phyloP scores from a whole-genome alignment of 2,113 vertebrate species.

The Elephas maximus region DNA sequence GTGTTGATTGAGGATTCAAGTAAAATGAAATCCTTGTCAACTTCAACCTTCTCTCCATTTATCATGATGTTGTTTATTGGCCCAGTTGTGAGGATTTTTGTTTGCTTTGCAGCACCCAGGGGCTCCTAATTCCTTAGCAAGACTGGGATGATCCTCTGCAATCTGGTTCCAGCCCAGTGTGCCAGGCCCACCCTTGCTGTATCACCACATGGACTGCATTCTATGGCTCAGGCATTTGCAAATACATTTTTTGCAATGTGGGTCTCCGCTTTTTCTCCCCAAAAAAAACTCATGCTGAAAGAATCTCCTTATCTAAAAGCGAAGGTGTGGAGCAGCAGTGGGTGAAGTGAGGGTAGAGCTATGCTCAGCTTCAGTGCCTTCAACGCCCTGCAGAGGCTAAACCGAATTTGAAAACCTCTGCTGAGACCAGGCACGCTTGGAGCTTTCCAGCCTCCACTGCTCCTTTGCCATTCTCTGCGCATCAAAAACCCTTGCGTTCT shows the following conservation, averaged over 20 bases:
- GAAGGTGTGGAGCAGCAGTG: not conserved
- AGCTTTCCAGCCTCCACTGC: not conserved
- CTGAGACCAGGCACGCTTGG: not conserved
- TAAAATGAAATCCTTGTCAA: no score
- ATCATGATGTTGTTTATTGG: no score
- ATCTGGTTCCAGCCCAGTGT: not conserved
- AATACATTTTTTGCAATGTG: not conserved
- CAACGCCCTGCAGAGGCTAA: not conserved
- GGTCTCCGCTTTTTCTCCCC: not conserved
- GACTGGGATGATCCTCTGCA: not conserved
- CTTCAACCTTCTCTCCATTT: no score
- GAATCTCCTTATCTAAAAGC: not conserved
- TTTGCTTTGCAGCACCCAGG: not conserved
- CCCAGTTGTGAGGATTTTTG: no score
- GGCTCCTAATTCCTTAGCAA: not conserved
- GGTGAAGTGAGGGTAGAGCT: not conserved
- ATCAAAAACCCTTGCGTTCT: not conserved
- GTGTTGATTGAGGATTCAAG: no score
- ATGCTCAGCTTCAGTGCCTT: not conserved
- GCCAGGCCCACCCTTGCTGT: not conserved
- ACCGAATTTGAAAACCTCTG: accelerated
- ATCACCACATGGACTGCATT: not conserved
- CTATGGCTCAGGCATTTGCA: not conserved
- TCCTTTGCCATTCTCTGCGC: not conserved
- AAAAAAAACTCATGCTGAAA: not conserved